Conservation (phyloP, 2,888 invertebrate species). For the Smittia aterrima region DNA sequence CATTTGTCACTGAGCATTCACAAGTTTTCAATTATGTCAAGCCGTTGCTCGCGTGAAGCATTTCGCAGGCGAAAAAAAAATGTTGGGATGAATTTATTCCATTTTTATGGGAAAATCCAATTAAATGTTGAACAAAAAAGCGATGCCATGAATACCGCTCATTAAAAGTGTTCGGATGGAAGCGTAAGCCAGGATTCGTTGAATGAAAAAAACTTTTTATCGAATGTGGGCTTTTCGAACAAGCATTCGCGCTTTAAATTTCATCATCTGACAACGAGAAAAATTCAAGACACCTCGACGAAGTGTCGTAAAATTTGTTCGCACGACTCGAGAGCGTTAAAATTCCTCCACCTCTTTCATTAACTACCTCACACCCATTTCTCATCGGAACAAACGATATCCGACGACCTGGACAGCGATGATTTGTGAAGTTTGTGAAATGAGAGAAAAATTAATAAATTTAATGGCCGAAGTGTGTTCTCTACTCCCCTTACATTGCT, state of each 20-base stretch:
- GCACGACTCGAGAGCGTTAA: too few species aligned
- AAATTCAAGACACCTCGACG: too few species aligned
- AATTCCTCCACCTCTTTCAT: too few species aligned
- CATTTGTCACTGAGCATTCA: conserved; percentile 26
- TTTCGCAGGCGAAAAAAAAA: conserved; percentile 27
- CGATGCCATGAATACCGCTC: not conserved
- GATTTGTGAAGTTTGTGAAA: not conserved
- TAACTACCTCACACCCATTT: too few species aligned
- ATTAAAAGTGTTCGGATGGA: not conserved
- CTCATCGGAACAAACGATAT: too few species aligned
- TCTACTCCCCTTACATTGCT: not conserved
- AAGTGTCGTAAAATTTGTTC: too few species aligned
- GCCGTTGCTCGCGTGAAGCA: conserved; percentile 14
- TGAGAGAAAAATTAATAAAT: conserved; percentile 29
- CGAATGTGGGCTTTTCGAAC: too few species aligned
- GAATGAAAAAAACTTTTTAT: not conserved
- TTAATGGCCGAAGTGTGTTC: not conserved
- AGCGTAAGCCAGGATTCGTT: too few species aligned
- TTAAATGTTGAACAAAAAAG: not conserved
- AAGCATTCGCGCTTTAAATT: too few species aligned
- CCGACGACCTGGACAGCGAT: too few species aligned
- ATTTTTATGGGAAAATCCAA: not conserved
- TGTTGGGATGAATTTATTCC: not conserved
- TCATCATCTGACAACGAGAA: too few species aligned
- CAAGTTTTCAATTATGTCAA: conserved; percentile 31